Percentiles rank a stretch among this genome's conserved stretches.
Conservation (phyloP, 1,140 invertebrate species). For the Apis dorsata region DNA sequence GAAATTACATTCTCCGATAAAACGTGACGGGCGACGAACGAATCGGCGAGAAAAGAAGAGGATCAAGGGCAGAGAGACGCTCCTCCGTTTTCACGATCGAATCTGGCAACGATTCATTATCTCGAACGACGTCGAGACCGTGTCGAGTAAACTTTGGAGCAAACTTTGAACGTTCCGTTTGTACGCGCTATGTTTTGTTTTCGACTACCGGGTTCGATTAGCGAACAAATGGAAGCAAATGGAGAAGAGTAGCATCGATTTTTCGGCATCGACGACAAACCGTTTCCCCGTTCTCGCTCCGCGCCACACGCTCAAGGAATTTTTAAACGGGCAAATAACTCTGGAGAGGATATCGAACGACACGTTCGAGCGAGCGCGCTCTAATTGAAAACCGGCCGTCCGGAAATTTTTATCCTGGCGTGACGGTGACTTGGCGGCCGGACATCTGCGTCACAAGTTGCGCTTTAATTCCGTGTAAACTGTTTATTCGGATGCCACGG, state of each 20-base stretch:
- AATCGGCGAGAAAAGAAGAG: slow-evolving; percentile 29
- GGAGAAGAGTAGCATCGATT: neutral
- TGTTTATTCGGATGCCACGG: slow-evolving; percentile 17
- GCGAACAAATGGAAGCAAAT: neutral
- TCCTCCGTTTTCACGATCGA: neutral
- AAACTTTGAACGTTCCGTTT: neutral
- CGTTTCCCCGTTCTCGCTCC: neutral
- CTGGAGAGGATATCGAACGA: neutral
- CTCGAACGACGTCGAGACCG: neutral
- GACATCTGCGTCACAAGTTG: neutral
- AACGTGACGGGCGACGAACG: slow-evolving; percentile 53
- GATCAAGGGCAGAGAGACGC: slow-evolving; percentile 15
- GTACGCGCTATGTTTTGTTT: neutral
- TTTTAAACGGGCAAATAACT: neutral
- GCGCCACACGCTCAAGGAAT: neutral
- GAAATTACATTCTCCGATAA: slow-evolving; percentile 74
- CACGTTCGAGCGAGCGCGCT: neutral
- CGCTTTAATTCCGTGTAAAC: slow-evolving; percentile 32
- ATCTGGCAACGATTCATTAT: too few relatives aligned
- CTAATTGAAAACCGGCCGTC: neutral
- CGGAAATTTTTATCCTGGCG: neutral
- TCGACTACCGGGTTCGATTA: neutral
- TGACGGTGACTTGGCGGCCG: neutral
- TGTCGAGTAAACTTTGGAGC: neutral
- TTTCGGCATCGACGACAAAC: neutral